Conservation (phyloP, 2,888 invertebrate species). For the Papilio elwesi region DNA sequence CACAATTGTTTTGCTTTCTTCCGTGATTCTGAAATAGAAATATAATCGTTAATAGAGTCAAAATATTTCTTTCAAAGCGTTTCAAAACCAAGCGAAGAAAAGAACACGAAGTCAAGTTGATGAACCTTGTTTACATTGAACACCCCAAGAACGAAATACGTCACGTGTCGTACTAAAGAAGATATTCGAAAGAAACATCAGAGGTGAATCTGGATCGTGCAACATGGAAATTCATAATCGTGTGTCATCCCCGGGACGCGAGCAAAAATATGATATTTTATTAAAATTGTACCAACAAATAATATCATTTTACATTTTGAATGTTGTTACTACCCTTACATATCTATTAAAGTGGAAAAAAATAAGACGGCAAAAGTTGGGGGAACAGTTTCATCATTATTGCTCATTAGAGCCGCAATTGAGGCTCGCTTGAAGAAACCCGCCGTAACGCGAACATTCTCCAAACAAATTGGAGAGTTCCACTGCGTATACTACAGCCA, state of each 20-base stretch:
- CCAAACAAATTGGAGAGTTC: conserved; percentile 68
- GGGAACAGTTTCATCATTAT: conserved; percentile 71
- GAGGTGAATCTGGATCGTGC: too few relatives aligned
- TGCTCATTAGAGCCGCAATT: conserved; percentile 78
- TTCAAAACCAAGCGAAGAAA: too few relatives aligned
- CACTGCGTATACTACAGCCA: conserved; percentile 37
- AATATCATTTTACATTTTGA: conserved; percentile 3
- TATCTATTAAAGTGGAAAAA: conserved; percentile 41
- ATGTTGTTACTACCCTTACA: conserved; percentile 14
- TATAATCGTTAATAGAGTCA: not conserved
- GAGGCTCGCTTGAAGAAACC: conserved; percentile 70
- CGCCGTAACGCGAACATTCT: conserved; percentile 59
- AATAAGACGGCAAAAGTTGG: conserved; percentile 39
- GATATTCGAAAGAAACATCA: too few relatives aligned
- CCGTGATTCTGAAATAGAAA: not conserved
- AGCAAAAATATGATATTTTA: not conserved
- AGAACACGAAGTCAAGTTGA: too few relatives aligned
- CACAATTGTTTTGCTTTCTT: conserved; percentile 4
- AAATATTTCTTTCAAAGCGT: too few relatives aligned
- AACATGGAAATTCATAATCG: too few relatives aligned
- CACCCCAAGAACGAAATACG: too few relatives aligned
- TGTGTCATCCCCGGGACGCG: too few relatives aligned
- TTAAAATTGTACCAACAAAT: conserved; percentile 36
- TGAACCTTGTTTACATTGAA: too few relatives aligned
- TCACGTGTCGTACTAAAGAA: too few relatives aligned